Evolutionary conservation across 2,113 vertebrate genomes (phyloP).

Genomic region (Prochilodus magdalenae): DNA sequence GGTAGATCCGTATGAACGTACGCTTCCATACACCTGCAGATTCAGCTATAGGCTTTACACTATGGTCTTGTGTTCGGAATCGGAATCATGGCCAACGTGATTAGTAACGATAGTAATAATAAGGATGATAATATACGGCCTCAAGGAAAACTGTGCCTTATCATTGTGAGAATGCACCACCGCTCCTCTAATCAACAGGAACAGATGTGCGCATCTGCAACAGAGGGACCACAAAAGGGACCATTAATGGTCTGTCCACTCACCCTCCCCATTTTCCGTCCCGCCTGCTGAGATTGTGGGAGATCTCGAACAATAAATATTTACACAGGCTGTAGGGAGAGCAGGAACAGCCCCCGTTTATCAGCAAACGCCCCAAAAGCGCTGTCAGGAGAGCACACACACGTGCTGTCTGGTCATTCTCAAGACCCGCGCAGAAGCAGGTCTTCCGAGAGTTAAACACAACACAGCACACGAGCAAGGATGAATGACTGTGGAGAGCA

Average conservation of each 20-base stretch:
- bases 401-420: conserved; percentile 6
- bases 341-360: conserved; percentile 35
- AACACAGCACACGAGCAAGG: neutral
- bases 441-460: neutral
- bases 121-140: neutral
- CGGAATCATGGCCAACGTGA: neutral
- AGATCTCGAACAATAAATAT: conserved; percentile 47
- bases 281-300: neutral
- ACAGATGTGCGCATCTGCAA: neutral
- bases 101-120: too few species aligned
- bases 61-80: too few species aligned
- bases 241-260: neutral
- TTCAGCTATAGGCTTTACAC: too few species aligned
- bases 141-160: neutral
- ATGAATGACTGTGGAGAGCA: too few species aligned
- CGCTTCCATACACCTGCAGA: too few species aligned
- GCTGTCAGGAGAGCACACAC: conserved; percentile 9
- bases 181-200: conserved; percentile 13
- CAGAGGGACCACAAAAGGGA: neutral
- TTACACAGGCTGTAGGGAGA: conserved; percentile 38
- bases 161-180: neutral
- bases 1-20: too few species aligned
- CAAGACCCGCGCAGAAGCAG: neutral
- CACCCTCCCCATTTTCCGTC: neutral
- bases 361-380: conserved; percentile 32